Conservation (phyloP, 2,113 vertebrate species). For the Myiozetetes cayanensis region DNA sequence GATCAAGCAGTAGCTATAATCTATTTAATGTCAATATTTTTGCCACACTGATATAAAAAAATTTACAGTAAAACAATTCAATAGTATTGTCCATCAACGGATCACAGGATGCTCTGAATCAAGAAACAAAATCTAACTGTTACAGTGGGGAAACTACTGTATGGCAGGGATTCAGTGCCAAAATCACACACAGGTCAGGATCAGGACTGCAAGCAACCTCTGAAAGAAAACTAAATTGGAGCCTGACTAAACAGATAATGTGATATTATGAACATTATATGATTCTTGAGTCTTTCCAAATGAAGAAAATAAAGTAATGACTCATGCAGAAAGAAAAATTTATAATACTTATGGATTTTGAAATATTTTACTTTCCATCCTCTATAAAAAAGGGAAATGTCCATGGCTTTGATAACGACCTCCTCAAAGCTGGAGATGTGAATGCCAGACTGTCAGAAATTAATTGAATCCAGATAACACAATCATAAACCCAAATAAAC, state of each 20-base stretch:
- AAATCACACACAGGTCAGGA: not conserved
- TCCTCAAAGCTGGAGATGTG: not conserved
- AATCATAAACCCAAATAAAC: not conserved
- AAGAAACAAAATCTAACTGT: not conserved
- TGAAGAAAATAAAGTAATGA: not conserved
- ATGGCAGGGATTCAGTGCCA: not conserved
- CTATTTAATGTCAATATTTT: not conserved
- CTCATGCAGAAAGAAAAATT: not conserved
- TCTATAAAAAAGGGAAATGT: not conserved
- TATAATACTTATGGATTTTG: not conserved
- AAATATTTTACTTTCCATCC: not conserved
- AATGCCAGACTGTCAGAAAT: not conserved
- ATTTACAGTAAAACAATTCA: not conserved
- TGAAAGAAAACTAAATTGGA: not conserved
- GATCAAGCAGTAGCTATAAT: not conserved
- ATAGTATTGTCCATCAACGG: not conserved
- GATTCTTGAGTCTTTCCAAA: not conserved
- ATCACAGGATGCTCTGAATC: not conserved
- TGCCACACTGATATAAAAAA: accelerated
- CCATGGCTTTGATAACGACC: not conserved
- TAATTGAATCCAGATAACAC: not conserved
- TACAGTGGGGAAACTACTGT: not conserved
- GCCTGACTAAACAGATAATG: not conserved
- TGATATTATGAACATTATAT: not conserved
- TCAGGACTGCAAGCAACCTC: not conserved